These are phyloP conservation scores for Ips typographus DNA, from an alignment of 1,140 invertebrate species.

Conservation along the genomic window DNA sequence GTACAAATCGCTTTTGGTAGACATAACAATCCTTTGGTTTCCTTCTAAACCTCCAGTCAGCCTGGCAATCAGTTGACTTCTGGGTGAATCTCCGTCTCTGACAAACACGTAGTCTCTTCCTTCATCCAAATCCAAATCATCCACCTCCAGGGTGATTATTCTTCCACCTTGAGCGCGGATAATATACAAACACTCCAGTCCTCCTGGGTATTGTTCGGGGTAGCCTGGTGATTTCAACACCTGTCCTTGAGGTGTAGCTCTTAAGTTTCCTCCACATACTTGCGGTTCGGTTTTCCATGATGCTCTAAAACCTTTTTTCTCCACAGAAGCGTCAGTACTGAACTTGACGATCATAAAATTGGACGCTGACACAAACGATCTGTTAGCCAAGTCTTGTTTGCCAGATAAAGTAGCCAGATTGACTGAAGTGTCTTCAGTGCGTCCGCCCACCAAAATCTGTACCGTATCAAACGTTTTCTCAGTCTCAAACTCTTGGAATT, in stretches of 20 bases:
- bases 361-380: slow-evolving; percentile 88
- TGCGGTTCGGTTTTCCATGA: slow-evolving; percentile 94
- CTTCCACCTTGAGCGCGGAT: slow-evolving; percentile 85
- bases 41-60: slow-evolving; percentile 76
- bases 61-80: slow-evolving; percentile 77
- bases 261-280: slow-evolving; percentile 76
- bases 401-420: slow-evolving; percentile 90
- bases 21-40: slow-evolving; percentile 85
- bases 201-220: slow-evolving; percentile 89
- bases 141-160: slow-evolving; percentile 86
- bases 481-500: slow-evolving; percentile 96
- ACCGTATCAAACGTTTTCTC: slow-evolving; percentile 96
- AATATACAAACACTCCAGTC: slow-evolving; percentile 90
- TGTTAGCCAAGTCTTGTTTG: slow-evolving; percentile 77
- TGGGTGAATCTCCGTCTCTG: slow-evolving; percentile 85
- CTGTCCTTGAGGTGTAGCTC: slow-evolving; percentile 81
- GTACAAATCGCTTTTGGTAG: slow-evolving; percentile 86
- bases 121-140: slow-evolving; percentile 85
- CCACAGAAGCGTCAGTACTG: slow-evolving; percentile 89
- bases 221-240: slow-evolving; percentile 86
- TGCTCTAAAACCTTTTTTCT: slow-evolving; percentile 90
- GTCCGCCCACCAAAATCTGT: slow-evolving; percentile 84
- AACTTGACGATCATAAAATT: slow-evolving; percentile 99
- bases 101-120: slow-evolving; percentile 86
- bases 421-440: slow-evolving; percentile 91